Conservation (phyloP, 2,888 invertebrate species). For the Argyresthia goedartella region DNA sequence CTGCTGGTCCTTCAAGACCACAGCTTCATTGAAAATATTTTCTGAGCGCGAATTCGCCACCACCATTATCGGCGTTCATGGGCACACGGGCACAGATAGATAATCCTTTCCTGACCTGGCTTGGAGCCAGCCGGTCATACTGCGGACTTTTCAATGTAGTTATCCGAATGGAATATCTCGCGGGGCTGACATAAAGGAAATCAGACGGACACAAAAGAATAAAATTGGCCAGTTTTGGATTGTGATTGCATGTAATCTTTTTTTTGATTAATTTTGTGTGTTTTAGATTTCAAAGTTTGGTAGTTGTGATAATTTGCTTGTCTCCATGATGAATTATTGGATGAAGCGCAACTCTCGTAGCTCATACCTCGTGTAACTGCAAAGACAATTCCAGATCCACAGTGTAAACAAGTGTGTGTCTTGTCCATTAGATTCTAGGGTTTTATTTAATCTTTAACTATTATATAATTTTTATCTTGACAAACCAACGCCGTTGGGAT, state of each 20-base stretch:
- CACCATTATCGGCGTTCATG: conserved; percentile 60
- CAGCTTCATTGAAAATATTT: not conserved
- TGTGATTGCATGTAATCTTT: not conserved
- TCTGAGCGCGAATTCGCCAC: conserved; percentile 4
- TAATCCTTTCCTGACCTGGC: conserved; percentile 50
- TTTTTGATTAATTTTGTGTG: too few relatives aligned
- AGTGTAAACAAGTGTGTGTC: too few relatives aligned
- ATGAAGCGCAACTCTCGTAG: too few relatives aligned
- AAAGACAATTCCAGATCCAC: too few relatives aligned
- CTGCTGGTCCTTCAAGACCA: too few relatives aligned
- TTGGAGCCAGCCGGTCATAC: conserved; percentile 54
- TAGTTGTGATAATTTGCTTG: too few relatives aligned
- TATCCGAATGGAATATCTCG: conserved; percentile 64
- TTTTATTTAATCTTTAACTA: too few relatives aligned
- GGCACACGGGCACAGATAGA: conserved; percentile 55
- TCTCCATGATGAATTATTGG: too few relatives aligned
- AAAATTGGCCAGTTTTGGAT: not conserved
- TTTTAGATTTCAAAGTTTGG: not conserved
- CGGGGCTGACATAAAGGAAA: conserved; percentile 63
- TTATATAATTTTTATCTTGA: too few relatives aligned
- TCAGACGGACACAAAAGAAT: conserved; percentile 47
- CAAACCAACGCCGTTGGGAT: too few relatives aligned
- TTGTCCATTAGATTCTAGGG: too few relatives aligned
- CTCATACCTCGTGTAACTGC: too few relatives aligned
- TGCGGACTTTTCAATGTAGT: conserved; percentile 68